Evolutionary conservation across 1,140 invertebrate genomes (phyloP).

Genomic region (Drosophila suzukii): DNA sequence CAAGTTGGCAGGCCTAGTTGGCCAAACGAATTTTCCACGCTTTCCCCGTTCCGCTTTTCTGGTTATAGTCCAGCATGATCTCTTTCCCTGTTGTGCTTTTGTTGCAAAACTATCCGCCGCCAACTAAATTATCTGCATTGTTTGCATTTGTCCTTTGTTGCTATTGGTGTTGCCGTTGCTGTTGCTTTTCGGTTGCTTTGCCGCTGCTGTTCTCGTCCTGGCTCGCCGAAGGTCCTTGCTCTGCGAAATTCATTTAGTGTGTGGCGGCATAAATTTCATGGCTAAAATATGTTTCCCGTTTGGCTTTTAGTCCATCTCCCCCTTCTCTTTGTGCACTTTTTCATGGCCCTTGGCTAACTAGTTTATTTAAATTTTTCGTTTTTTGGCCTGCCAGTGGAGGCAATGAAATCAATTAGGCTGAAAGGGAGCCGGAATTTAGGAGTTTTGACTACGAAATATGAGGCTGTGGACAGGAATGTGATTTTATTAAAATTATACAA

Average conservation of each 20-base stretch:
- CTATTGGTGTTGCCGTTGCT: slow-evolving; percentile 19
- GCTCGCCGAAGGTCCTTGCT: slow-evolving; percentile 38
- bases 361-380: slow-evolving; percentile 57
- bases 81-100: slow-evolving; percentile 32
- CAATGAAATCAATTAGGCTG: slow-evolving; percentile 64
- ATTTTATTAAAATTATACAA: not conserved
- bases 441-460: slow-evolving; percentile 9
- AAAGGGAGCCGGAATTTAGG: slow-evolving; percentile 15
- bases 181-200: slow-evolving; percentile 24
- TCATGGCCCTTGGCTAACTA: slow-evolving; percentile 50
- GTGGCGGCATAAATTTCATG: slow-evolving; percentile 76
- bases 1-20: slow-evolving; percentile 52
- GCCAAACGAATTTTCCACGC: slow-evolving; percentile 8
- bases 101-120: slow-evolving; percentile 55
- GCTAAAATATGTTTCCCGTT: slow-evolving; percentile 69
- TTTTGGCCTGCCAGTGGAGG: slow-evolving; percentile 28
- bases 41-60: not conserved
- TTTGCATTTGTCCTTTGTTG: slow-evolving; percentile 67
- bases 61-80: slow-evolving; percentile 12
- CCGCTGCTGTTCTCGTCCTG: slow-evolving; percentile 35
- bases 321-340: slow-evolving; percentile 15
- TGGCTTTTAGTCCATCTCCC: slow-evolving; percentile 46
- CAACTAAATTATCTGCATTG: slow-evolving; percentile 80
- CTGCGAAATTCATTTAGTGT: slow-evolving; percentile 68
- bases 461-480: not conserved